Conservation (phyloP, 2,113 vertebrate species). For the Pycnonotus jocosus region DNA sequence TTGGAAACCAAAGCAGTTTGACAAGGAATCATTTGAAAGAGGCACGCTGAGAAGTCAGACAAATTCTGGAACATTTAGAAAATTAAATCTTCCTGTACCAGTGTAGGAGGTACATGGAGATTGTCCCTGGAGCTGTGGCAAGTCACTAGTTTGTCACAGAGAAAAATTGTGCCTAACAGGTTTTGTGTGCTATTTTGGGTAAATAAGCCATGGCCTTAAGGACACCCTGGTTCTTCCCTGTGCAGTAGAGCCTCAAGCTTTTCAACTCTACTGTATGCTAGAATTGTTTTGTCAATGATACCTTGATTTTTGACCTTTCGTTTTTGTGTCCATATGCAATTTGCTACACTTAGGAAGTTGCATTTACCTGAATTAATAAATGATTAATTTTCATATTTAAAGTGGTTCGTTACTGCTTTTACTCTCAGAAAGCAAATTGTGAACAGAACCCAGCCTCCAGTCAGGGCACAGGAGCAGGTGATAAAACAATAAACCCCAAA, state of each 20-base stretch:
- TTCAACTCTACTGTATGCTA: neutral
- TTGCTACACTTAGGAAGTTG: neutral
- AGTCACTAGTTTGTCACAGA: neutral
- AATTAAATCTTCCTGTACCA: neutral
- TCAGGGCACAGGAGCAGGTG: neutral
- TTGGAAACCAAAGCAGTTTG: neutral
- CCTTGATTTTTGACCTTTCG: neutral
- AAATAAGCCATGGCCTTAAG: neutral
- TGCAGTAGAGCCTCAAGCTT: neutral
- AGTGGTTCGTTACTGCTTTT: neutral
- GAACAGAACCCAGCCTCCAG: neutral
- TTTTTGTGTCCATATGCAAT: neutral
- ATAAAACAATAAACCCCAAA: neutral
- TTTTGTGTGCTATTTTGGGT: neutral
- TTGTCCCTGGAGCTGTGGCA: neutral
- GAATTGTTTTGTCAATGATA: neutral
- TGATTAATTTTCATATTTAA: neutral
- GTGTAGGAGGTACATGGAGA: neutral
- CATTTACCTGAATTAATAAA: neutral
- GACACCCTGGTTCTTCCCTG: neutral
- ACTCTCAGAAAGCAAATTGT: neutral
- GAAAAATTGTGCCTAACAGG: neutral
- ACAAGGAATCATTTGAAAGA: neutral
- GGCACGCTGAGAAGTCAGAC: neutral
- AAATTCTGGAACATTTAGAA: neutral